These are phyloP conservation scores for Apis laboriosa DNA, from an alignment of 1,140 invertebrate genomes.

Conservation along the genomic window DNA sequence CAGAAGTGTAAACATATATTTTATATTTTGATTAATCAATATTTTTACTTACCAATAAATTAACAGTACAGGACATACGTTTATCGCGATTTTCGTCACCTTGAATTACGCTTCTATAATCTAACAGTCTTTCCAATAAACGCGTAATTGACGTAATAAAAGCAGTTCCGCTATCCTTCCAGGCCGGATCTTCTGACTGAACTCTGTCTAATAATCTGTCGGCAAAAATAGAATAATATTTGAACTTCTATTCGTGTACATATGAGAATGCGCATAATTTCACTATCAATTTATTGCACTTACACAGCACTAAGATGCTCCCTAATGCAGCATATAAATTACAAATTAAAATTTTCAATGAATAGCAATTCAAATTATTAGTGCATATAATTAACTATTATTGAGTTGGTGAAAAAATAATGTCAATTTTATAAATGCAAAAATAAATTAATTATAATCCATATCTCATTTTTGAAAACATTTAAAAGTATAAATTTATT, in stretches of 20 bases:
- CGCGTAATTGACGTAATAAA: constrained; percentile 96
- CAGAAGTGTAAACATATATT: too few species aligned
- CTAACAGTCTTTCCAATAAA: constrained; percentile 92
- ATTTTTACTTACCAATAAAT: constrained; percentile 88
- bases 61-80: constrained; percentile 98
- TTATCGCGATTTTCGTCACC: constrained; percentile 96
- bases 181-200: constrained; percentile 90
- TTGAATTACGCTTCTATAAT: constrained; percentile 96
- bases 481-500: too few species aligned
- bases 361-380: neutral
- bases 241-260: neutral
- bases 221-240: constrained; percentile 33
- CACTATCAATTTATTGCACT: constrained; percentile 79
- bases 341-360: constrained; percentile 11
- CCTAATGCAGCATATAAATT: constrained; percentile 84
- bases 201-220: constrained; percentile 92
- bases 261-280: neutral
- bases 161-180: constrained; percentile 94
- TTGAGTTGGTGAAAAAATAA: too few species aligned
- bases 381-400: neutral
- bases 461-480: too few species aligned
- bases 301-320: constrained; percentile 95
- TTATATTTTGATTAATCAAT: too few species aligned
- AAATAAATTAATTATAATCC: neutral
- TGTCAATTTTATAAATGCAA: neutral